Base-by-base conservation (phyloP, 2,888 invertebrate species). In the Macrostomum cliftonense region DNA sequence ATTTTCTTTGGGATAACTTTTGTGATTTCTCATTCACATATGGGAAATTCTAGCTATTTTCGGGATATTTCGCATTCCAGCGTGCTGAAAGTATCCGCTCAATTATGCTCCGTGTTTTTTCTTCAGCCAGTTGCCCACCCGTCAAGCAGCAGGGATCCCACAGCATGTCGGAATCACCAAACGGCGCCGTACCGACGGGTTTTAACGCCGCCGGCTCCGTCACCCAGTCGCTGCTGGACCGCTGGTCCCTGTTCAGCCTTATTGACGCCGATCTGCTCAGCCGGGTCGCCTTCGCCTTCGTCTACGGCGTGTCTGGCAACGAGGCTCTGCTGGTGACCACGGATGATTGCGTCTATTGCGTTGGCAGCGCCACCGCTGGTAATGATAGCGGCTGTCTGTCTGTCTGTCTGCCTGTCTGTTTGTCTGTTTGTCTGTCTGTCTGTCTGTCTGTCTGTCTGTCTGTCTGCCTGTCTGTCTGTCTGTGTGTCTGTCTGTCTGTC, bases 161-260 rank as follows among this genome's bases (percentile, higher is more conserved):
- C 50, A 45, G 16, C 42, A 37, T 28, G 39, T 42, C 16, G 47
- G 45, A 16, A 37, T 19, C 37, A 20, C 28, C 14, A 28, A 28
- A 9, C 28, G 28, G 4, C 42, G 43, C 17, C 19, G 4, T 12
- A 4, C 7, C 12, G 12, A 7, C 7, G 43, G 21, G 12, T 47
- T n/a, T n/a, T n/a, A n/a, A n/a, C n/a, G 36, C 46, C 47, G 13
- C 7, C 36, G 14, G 36, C 36, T 21, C 14, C 7, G 49, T 39
- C 53, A 57, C 28, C 45, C 53, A 28, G 9, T 28, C 28, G 28
- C 4, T 28, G 28, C 28, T 76, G n/a, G 71, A 68, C 50, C 75
- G 75, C 53, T 78, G 77, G 78, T 73, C 75, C 7, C 73, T 77
- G 39, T 76, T 77, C 56, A 75, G 74, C 53, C 63, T 77, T 2